Percentiles rank a stretch among this genome's conserved stretches.
Conservation (phyloP, 2,797 vertebrate species). For the Distichodus sexfasciatus region DNA sequence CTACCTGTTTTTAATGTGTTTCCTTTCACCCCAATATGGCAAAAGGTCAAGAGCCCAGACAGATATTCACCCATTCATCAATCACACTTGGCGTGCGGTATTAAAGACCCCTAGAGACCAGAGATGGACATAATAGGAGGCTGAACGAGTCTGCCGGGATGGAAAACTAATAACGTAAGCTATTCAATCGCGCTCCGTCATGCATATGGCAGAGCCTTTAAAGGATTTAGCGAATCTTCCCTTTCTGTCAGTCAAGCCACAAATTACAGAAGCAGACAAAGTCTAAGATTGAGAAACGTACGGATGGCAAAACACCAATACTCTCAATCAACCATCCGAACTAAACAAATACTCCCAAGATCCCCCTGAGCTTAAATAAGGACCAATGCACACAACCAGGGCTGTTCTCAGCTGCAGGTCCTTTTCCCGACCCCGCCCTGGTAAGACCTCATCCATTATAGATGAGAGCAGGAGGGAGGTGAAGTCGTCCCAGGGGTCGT, state of each 20-base stretch:
- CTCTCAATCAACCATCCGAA: no score
- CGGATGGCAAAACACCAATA: no score
- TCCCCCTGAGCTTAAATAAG: not conserved
- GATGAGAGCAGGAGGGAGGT: conserved; percentile 31
- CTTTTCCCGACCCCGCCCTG: not conserved
- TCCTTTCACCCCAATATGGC: conserved; percentile 32
- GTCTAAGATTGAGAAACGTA: no score
- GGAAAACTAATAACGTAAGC: not conserved
- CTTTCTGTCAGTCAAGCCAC: not conserved
- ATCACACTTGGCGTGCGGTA: conserved; percentile 36
- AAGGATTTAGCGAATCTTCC: not conserved
- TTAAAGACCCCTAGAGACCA: conserved; percentile 26
- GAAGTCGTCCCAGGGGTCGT: conserved; percentile 25
- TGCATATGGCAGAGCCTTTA: not conserved
- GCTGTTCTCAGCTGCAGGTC: conserved; percentile 13
- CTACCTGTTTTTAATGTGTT: conserved; percentile 16
- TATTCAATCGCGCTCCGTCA: conserved; percentile 3
- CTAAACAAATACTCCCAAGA: not conserved
- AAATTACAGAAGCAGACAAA: not conserved
- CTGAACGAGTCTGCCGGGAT: conserved; percentile 14
- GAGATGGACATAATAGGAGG: not conserved
- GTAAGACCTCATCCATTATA: conserved; percentile 43
- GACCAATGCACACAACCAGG: conserved; percentile 1
- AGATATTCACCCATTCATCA: conserved; percentile 35
- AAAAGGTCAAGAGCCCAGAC: conserved; percentile 40